Conservation (phyloP, 2,113 vertebrate genomes). For the Oryzias melastigma region DNA sequence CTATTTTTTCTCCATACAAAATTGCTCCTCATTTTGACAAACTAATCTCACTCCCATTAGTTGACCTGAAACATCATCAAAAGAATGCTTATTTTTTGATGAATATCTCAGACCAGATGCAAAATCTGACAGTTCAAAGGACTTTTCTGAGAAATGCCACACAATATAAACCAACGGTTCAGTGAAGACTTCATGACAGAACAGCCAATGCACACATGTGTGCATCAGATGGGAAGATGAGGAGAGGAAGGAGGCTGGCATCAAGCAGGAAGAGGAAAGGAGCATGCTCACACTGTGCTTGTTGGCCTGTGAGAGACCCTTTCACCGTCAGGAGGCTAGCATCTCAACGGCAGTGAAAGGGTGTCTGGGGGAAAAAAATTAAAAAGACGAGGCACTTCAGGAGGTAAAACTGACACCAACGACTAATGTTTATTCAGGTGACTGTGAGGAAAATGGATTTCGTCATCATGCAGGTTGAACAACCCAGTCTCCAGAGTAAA, state of each 20-base stretch:
- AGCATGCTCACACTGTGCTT: slow-evolving; percentile 78
- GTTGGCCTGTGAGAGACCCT: slow-evolving; percentile 62
- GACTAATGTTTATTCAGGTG: slow-evolving; percentile 6
- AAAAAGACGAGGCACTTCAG: slow-evolving; percentile 30
- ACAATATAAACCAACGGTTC: not conserved
- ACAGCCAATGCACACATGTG: not conserved
- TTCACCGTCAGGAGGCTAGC: slow-evolving; percentile 54
- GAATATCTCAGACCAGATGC: too few relatives aligned
- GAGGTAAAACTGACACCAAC: slow-evolving; percentile 9
- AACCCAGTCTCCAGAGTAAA: slow-evolving; percentile 9
- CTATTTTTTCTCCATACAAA: too few relatives aligned
- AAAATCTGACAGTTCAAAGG: too few relatives aligned
- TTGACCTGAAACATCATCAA: too few relatives aligned
- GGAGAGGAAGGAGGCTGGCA: slow-evolving; percentile 17
- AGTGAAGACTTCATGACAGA: slow-evolving; percentile 4
- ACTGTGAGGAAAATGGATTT: slow-evolving; percentile 11
- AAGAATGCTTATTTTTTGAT: too few relatives aligned
- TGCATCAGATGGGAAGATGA: slow-evolving; percentile 1
- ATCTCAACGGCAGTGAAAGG: slow-evolving; percentile 63
- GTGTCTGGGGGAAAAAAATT: slow-evolving; percentile 39
- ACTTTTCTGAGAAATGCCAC: slow-evolving; percentile 9
- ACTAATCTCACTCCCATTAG: too few relatives aligned
- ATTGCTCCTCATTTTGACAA: not conserved
- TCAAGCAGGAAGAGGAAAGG: slow-evolving; percentile 55
- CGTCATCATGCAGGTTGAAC: slow-evolving; percentile 49